These are phyloP conservation scores for Nineta flava DNA, from an alignment of 2,888 invertebrate genomes.

Conservation along the genomic window DNA sequence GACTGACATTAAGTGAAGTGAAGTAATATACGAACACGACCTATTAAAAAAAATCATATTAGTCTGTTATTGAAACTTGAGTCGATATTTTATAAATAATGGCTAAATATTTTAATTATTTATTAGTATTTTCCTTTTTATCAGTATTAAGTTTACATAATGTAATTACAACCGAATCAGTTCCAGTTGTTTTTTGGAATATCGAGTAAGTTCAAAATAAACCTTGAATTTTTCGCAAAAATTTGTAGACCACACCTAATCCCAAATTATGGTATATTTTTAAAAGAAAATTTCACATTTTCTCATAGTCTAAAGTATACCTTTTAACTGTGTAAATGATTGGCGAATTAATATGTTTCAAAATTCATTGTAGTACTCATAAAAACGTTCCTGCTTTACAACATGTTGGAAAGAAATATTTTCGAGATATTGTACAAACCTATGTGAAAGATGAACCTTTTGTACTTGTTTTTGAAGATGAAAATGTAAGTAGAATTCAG, in stretches of 20 bases:
- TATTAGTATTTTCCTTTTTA: neutral
- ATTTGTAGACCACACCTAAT: neutral
- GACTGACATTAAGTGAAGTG: neutral
- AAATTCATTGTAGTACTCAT: neutral
- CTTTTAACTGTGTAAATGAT: no score
- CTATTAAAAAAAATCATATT: neutral
- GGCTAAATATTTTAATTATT: neutral
- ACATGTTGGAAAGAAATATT: conserved; percentile 22
- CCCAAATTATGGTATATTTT: no score
- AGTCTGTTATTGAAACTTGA: neutral
- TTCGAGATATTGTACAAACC: conserved; percentile 21
- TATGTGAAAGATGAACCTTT: conserved; percentile 21
- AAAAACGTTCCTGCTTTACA: conserved; percentile 21
- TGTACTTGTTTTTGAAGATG: conserved; percentile 33
- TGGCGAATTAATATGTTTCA: neutral
- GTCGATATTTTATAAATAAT: neutral
- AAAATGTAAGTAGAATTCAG: conserved; percentile 26
- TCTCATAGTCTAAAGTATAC: no score
- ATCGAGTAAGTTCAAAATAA: neutral
- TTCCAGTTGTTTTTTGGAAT: conserved; percentile 2
- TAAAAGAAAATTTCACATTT: no score
- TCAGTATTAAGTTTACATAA: neutral
- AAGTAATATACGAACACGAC: neutral
- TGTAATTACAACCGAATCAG: neutral
- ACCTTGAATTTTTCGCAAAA: neutral